Percentiles rank a stretch among this genome's conserved stretches.
Conservation (phyloP, 2,888 invertebrate genomes). For the Ceriagrion tenellum region DNA sequence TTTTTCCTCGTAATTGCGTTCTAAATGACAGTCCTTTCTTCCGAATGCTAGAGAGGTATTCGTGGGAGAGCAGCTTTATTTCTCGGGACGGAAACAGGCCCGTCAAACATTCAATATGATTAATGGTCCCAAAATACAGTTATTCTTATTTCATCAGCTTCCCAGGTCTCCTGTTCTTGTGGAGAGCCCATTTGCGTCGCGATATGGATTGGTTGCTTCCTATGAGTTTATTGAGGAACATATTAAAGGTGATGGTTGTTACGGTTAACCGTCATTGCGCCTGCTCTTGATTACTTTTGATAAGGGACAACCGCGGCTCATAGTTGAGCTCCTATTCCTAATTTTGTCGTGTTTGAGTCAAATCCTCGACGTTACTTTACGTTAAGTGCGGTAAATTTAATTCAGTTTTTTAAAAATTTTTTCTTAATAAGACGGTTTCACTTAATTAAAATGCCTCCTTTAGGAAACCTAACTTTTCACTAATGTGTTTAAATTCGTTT, state of each 20-base stretch:
- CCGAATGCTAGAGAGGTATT: background rate
- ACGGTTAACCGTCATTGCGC: background rate
- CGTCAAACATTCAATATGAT: conserved; percentile 20
- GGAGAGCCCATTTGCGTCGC: background rate
- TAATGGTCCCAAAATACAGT: conserved; percentile 3
- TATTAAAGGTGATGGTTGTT: background rate
- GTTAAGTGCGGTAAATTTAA: no score
- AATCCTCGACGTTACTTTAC: no score
- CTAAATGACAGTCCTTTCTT: background rate
- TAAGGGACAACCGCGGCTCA: no score
- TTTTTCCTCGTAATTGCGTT: background rate
- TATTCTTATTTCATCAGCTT: background rate
- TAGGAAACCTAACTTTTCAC: no score
- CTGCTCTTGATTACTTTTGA: background rate
- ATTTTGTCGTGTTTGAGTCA: no score
- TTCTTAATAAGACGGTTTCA: no score
- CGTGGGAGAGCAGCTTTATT: background rate
- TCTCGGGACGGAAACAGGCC: background rate
- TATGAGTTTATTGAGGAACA: background rate
- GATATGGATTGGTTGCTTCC: background rate
- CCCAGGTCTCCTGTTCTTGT: background rate
- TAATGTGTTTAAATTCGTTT: no score
- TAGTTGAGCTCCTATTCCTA: no score
- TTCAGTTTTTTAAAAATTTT: no score
- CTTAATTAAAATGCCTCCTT: no score